phyloP scores from a whole-genome alignment of 35 echinoderm and acorn worm genomes.

The Diadema setosum region DNA sequence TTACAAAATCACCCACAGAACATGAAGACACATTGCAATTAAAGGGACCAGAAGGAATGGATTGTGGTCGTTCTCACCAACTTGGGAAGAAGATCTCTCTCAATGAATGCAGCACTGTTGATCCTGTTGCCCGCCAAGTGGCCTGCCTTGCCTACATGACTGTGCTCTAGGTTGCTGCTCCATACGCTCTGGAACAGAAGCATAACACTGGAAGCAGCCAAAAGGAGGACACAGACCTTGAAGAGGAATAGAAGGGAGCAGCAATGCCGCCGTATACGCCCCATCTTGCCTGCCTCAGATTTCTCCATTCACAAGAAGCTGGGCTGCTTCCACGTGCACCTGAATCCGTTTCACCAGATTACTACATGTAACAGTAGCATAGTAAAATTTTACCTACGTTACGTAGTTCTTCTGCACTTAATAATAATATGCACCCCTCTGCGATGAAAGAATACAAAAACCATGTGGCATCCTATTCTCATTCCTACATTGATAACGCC shows the following conservation, averaged over 20 bases:
- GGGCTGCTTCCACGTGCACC: too few relatives aligned
- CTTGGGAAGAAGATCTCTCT: background rate
- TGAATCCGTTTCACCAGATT: too few relatives aligned
- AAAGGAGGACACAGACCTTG: background rate
- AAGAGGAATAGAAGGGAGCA: background rate
- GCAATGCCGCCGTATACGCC: background rate
- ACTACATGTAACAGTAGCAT: too few relatives aligned
- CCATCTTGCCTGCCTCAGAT: background rate
- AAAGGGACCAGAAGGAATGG: background rate
- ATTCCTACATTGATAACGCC: too few relatives aligned
- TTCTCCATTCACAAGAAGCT: too few relatives aligned
- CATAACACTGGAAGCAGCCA: background rate
- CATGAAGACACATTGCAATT: background rate
- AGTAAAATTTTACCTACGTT: too few relatives aligned
- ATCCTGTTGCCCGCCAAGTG: background rate
- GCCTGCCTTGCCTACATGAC: background rate
- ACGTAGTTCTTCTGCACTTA: too few relatives aligned
- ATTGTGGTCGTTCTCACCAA: background rate
- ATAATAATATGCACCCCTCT: too few relatives aligned
- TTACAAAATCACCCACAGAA: background rate
- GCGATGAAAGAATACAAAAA: too few relatives aligned
- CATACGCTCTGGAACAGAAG: conserved; percentile 5
- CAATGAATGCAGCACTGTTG: background rate
- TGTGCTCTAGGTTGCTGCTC: background rate
- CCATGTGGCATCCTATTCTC: too few relatives aligned